Percentiles rank a stretch among this genome's conserved stretches.
These are phyloP conservation scores for Sialis lutaria DNA, from an alignment of 2,888 invertebrate genomes.

Conservation along the genomic window DNA sequence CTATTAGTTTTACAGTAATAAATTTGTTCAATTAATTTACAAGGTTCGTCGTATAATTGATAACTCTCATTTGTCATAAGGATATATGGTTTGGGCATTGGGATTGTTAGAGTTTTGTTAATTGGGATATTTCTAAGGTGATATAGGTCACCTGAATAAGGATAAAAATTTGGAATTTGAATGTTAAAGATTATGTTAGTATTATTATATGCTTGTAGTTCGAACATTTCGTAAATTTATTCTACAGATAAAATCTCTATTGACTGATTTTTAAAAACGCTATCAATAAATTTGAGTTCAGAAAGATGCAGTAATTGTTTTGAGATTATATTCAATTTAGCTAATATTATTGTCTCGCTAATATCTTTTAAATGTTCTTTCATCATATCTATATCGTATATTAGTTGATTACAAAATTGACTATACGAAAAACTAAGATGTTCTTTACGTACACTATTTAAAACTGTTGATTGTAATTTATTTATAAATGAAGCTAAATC, in stretches of 20 bases:
- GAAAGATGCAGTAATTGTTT: background rate
- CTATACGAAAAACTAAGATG: too few species aligned
- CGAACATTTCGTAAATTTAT: background rate
- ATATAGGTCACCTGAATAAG: too few species aligned
- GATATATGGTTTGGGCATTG: background rate
- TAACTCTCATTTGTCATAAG: background rate
- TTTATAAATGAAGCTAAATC: too few species aligned
- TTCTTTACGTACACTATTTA: too few species aligned
- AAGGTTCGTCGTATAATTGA: background rate
- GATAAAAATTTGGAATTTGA: background rate
- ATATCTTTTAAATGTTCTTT: too few species aligned
- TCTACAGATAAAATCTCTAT: background rate
- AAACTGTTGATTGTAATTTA: too few species aligned
- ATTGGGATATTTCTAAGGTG: too few species aligned
- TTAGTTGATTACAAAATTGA: too few species aligned
- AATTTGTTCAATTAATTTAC: background rate
- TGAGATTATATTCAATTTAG: background rate
- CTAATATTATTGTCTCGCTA: background rate
- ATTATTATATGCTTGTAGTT: constrained; percentile 1
- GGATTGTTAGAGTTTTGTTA: background rate
- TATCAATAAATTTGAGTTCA: background rate
- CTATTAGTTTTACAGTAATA: background rate
- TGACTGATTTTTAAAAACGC: background rate
- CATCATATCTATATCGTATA: too few species aligned
- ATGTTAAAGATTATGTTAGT: background rate